These are phyloP conservation scores for Stenurella melanura DNA, from an alignment of 2,888 invertebrate species.

Conservation along the genomic window DNA sequence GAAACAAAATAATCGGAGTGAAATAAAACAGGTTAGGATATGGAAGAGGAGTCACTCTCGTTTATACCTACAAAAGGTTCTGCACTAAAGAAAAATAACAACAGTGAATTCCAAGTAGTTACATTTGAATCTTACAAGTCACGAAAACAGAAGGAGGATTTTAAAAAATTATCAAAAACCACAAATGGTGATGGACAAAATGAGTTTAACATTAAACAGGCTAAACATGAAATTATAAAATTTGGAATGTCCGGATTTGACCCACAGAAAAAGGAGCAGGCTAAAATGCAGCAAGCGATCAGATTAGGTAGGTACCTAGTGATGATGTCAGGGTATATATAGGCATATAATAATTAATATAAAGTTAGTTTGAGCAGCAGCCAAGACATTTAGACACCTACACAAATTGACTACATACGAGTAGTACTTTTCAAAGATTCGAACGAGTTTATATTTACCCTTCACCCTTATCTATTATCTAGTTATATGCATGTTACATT, in stretches of 20 bases:
- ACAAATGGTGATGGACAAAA: constrained; percentile 35
- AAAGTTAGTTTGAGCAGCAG: no score
- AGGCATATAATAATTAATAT: no score
- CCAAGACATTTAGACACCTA: no score
- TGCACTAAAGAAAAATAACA: constrained; percentile 72
- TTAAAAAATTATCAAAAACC: constrained; percentile 53
- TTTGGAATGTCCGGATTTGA: constrained; percentile 88
- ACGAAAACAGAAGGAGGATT: constrained; percentile 69
- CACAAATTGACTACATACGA: neutral
- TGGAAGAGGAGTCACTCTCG: constrained; percentile 36
- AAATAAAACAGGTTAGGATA: neutral
- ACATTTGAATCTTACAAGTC: constrained; percentile 76
- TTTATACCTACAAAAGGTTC: constrained; percentile 76
- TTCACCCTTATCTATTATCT: no score
- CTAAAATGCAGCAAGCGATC: constrained; percentile 85
- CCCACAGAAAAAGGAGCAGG: constrained; percentile 82
- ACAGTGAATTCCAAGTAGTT: constrained; percentile 74
- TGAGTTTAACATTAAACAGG: constrained; percentile 82
- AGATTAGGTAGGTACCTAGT: constrained; percentile 79
- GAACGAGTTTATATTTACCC: neutral
- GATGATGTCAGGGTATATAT: no score
- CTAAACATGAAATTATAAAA: constrained; percentile 87
- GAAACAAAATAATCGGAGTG: neutral
- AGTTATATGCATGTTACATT: no score
- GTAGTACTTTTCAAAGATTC: neutral